phyloP scores from a whole-genome alignment of 2,888 invertebrate species.

The Epinotia brunnichana region DNA sequence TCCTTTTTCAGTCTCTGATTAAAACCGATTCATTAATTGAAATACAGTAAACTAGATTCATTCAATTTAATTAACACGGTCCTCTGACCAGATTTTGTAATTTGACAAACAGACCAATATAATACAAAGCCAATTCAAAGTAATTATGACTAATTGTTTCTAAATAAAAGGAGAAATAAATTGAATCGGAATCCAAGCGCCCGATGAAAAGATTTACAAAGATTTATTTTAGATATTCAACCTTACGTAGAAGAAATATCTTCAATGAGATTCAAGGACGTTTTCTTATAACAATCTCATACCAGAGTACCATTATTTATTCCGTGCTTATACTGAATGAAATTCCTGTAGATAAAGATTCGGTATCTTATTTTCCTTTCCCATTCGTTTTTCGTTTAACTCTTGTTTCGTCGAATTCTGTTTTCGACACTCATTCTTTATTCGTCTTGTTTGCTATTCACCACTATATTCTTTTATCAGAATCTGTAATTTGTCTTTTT shows the following conservation, averaged over 20 bases:
- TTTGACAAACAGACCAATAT: slow-evolving; percentile 9
- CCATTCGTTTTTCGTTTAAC: too few relatives aligned
- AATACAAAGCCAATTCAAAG: neutral
- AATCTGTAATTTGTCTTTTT: too few relatives aligned
- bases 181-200: slow-evolving; percentile 23
- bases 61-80: slow-evolving; percentile 1
- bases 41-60: neutral
- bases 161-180: slow-evolving; percentile 24
- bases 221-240: slow-evolving; percentile 28
- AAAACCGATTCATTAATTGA: neutral
- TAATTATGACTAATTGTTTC: slow-evolving; percentile 30
- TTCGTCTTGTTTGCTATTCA: too few relatives aligned
- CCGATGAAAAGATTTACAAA: slow-evolving; percentile 14
- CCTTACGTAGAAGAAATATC: neutral
- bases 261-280: neutral
- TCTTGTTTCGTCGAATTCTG: too few relatives aligned
- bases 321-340: neutral
- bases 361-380: too few relatives aligned
- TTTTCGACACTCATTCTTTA: too few relatives aligned
- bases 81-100: slow-evolving; percentile 12
- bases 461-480: too few relatives aligned
- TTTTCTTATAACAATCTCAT: slow-evolving; percentile 22
- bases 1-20: neutral
- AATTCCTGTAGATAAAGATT: too few relatives aligned
- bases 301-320: too few relatives aligned